phyloP scores from a whole-genome alignment of 2,888 invertebrate species.

The Eueremaeus valkanovi region DNA sequence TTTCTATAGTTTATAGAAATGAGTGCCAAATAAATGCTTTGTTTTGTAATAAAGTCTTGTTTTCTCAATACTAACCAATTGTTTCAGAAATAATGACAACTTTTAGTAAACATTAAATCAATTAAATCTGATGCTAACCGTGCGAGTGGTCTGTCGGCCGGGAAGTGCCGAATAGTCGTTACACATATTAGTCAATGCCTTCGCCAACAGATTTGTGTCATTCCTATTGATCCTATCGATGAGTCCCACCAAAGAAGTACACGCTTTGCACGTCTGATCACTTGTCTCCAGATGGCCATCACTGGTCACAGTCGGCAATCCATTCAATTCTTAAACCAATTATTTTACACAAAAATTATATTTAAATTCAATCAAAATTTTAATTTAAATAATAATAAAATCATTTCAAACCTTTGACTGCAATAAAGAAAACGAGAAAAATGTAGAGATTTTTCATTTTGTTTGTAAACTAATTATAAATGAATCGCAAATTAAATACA shows the following conservation, averaged over 20 bases:
- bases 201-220: not conserved
- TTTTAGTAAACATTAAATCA: no score
- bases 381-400: not conserved
- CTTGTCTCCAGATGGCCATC: not conserved
- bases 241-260: slow-evolving; percentile 11
- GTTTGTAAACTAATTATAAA: not conserved
- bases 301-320: not conserved
- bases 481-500: no score
- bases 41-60: no score
- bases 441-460: not conserved
- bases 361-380: not conserved
- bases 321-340: not conserved
- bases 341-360: not conserved
- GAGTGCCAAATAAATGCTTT: no score
- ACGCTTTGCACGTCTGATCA: not conserved
- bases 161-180: slow-evolving; percentile 23
- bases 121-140: not conserved
- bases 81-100: no score
- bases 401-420: not conserved
- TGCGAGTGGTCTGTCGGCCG: slow-evolving; percentile 11
- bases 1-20: no score
- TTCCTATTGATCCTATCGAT: not conserved
- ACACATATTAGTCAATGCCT: not conserved
- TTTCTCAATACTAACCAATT: no score
- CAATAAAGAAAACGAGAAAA: not conserved